Percentiles rank a stretch among this genome's conserved stretches.
Evolutionary conservation across 2,113 vertebrate genomes (phyloP).

Genomic region (Rallus limicola): DNA sequence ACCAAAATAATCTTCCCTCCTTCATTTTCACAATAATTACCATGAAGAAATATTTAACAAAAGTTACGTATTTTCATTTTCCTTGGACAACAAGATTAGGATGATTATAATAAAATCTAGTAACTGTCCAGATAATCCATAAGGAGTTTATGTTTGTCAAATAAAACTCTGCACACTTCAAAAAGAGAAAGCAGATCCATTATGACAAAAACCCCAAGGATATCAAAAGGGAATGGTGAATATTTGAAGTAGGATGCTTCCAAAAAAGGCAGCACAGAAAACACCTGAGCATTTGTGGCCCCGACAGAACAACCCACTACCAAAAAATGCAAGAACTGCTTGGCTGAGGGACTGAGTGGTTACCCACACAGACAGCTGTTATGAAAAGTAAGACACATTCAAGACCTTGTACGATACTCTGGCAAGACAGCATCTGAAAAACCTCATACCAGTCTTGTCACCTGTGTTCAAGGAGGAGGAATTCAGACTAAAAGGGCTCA

Average conservation of each 20-base stretch:
- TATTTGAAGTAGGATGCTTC: not conserved
- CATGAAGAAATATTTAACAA: not conserved
- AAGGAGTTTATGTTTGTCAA: not conserved
- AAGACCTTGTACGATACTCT: not conserved
- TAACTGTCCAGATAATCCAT: not conserved
- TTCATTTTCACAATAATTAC: not conserved
- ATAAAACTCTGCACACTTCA: not conserved
- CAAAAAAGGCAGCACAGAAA: not conserved
- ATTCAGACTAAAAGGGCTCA: not conserved
- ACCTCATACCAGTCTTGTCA: fast-evolving
- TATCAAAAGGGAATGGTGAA: fast-evolving
- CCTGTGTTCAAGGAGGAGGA: not conserved
- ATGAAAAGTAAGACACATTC: not conserved
- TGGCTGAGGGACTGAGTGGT: not conserved
- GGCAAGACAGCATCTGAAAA: not conserved
- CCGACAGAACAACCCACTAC: not conserved
- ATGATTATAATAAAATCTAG: not conserved
- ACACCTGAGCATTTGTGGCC: not conserved
- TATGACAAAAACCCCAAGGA: not conserved
- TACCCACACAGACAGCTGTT: not conserved
- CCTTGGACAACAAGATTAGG: not conserved
- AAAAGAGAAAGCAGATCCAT: not conserved
- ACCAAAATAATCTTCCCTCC: not conserved
- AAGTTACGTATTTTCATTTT: not conserved
- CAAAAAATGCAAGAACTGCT: not conserved